Conservation (phyloP, 2,113 vertebrate species). For the Cyprinodon tularosa region DNA sequence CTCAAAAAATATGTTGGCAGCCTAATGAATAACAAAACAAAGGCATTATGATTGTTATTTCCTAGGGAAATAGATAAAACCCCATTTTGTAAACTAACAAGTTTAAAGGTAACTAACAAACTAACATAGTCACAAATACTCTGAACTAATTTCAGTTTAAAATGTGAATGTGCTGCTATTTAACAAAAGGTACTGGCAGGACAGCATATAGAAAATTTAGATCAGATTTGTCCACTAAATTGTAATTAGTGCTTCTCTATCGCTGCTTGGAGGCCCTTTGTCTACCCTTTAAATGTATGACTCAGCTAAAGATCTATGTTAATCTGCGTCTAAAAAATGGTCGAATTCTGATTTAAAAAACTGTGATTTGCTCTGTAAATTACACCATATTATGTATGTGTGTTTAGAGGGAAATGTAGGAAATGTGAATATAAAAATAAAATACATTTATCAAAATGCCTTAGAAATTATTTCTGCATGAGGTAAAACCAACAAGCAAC, state of each 20-base stretch:
- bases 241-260: no score
- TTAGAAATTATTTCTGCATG: background rate
- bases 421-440: background rate
- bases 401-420: background rate
- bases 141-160: background rate
- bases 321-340: background rate
- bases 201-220: no score
- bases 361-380: background rate
- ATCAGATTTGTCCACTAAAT: no score
- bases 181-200: no score
- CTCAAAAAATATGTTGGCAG: background rate
- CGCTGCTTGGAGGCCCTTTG: background rate
- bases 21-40: background rate
- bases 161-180: background rate
- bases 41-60: no score
- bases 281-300: background rate
- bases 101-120: background rate
- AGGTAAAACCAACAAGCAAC: background rate
- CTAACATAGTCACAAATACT: background rate
- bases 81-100: no score
- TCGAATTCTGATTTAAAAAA: background rate
- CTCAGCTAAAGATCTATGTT: background rate
- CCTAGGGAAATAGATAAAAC: background rate
- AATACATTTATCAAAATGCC: background rate
- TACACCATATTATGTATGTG: background rate